Base-by-base conservation (phyloP, 1,140 invertebrate genomes). In the Cyrtorhinus lividipennis region DNA sequence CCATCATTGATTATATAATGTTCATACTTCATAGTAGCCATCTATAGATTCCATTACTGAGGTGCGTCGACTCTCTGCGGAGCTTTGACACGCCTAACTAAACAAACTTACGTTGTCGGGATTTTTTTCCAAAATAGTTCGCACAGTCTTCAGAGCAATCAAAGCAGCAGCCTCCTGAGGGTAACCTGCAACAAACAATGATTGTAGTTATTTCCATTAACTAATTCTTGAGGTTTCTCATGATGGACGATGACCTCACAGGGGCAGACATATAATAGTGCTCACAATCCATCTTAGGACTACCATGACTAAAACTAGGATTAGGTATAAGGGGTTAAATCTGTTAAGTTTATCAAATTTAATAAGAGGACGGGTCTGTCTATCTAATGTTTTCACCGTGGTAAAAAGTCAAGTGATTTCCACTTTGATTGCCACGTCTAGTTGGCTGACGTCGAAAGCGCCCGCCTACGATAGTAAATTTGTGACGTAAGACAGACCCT, bases 111-210 rank as follows among this genome's bases (percentile, higher is more conserved):
- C 78, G 12, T 64, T 70, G 61, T 79, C 74, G 8, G 71, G 68
- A 72, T 88, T 78, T 15, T 78, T 70, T 70, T 85, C 79, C 22
- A 92, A 73, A 73, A 81, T 86, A 59, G 81, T 76, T 63, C 86
- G 77, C 0, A 87, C 80, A 18, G 81, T 81, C 13, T 73, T 71
- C 13, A 88, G 68, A 48, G 87, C 88, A 18, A 92, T 81, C 69
- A 84, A 78, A 3, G 86, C 83, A 0, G 90, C 90, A 38, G 81
- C 71, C 66, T 80, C 77, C 74, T 84, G 84, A 1, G 89, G 89
- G 75, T 90, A 93, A 1, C 86, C 77, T 79, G 68, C 15, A 62
- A 38, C 30, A 38, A 38, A 38, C 5, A 38, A 63, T 22, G 56
- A 62, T 53, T 65, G 30, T 58, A 63, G 56, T 13, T 24, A 24